phyloP scores from a whole-genome alignment of 2,888 invertebrate genomes.

The Electrophaes corylata region DNA sequence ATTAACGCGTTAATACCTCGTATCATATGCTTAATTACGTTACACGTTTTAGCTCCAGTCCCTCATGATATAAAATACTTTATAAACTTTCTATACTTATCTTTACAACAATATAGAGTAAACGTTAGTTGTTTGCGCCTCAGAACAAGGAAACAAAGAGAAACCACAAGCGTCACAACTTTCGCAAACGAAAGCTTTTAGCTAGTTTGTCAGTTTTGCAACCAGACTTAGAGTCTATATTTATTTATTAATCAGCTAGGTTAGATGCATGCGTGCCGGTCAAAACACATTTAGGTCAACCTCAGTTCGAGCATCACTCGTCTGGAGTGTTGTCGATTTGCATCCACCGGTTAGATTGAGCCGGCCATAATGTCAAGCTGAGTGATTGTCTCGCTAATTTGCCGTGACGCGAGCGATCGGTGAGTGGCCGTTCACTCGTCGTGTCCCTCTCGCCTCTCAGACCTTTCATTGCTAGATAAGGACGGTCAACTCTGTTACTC shows the following conservation, averaged over 20 bases:
- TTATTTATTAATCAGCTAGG: conserved; percentile 11
- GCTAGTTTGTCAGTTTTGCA: conserved; percentile 2
- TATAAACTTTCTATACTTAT: conserved; percentile 29
- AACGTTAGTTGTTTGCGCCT: conserved; percentile 25
- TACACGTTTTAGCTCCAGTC: conserved; percentile 24
- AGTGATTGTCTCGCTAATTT: conserved; percentile 77
- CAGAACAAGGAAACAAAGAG: conserved; percentile 28
- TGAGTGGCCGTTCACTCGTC: conserved; percentile 38
- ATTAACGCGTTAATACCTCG: conserved; percentile 33
- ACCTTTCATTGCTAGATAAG: conserved; percentile 42
- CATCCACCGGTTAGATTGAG: conserved; percentile 56
- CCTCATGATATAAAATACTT: conserved; percentile 16
- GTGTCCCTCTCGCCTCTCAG: conserved; percentile 31
- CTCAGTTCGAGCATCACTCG: conserved; percentile 58
- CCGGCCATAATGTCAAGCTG: conserved; percentile 60
- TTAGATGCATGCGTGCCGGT: conserved; percentile 33
- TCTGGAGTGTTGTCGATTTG: conserved; percentile 67
- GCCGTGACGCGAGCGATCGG: conserved; percentile 57
- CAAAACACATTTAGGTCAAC: conserved; percentile 56
- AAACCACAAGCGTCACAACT: conserved; percentile 20
- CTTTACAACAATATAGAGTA: conserved; percentile 20
- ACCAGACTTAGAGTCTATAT: conserved; percentile 2
- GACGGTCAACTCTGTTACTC: conserved; percentile 41
- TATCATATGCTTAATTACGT: conserved; percentile 29
- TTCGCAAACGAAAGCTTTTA: conserved; percentile 15